A percentile compares a stretch with the other conserved stretches of the same genome.
These are phyloP conservation scores for Asarcornis scutulata DNA, from an alignment of 2,113 vertebrate genomes.

Conservation along the genomic window DNA sequence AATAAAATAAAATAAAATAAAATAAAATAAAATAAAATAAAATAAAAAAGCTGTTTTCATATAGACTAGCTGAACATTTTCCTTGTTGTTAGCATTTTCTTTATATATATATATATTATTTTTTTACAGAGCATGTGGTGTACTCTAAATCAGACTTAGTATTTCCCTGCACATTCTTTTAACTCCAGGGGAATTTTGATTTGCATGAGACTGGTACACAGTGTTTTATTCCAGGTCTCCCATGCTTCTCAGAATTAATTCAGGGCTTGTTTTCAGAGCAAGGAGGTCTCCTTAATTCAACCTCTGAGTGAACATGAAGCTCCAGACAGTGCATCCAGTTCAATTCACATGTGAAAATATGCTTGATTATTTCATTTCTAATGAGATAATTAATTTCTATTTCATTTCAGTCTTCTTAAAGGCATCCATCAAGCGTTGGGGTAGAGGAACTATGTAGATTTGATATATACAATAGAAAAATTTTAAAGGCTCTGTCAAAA, in stretches of 20 bases:
- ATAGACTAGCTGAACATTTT: background rate
- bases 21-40: background rate
- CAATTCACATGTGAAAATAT: background rate
- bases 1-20: background rate
- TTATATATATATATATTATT: background rate
- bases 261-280: background rate
- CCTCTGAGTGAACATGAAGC: background rate
- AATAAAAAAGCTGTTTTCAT: background rate
- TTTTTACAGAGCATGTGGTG: background rate
- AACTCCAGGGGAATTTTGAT: background rate
- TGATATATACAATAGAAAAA: background rate
- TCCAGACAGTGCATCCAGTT: background rate
- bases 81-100: background rate
- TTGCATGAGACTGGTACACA: background rate
- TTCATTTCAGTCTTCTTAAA: background rate
- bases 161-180: background rate
- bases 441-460: background rate
- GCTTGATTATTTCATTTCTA: background rate
- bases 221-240: background rate
- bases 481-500: background rate
- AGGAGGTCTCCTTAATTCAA: background rate
- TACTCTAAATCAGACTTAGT: background rate
- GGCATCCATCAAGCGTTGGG: rapidly evolving
- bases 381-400: no score
- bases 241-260: background rate